A percentile compares a stretch with the other conserved stretches of the same genome.
phyloP scores from a whole-genome alignment of 2,888 invertebrate species.

The Thereva nobilitata region DNA sequence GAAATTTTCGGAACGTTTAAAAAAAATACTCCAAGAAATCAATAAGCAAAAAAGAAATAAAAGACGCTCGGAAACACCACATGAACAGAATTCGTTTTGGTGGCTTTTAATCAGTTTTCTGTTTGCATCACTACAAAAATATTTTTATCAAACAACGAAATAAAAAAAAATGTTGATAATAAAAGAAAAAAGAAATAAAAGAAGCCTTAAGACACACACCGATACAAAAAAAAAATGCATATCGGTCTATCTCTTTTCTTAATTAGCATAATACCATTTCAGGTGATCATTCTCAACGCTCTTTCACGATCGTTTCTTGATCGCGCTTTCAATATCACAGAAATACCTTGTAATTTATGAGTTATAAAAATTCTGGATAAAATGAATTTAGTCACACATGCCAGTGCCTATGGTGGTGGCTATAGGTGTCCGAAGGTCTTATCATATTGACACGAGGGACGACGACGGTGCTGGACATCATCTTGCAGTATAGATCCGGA shows the following conservation, averaged over 20 bases:
- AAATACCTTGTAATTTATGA: conserved; percentile 36
- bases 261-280: conserved; percentile 36
- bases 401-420: conserved; percentile 1
- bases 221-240: neutral
- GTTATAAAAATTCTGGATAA: conserved; percentile 37
- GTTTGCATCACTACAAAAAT: conserved; percentile 33
- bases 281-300: conserved; percentile 34
- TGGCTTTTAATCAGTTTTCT: conserved; percentile 25
- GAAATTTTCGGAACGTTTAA: no score
- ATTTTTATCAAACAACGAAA: conserved; percentile 1
- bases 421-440: conserved; percentile 23
- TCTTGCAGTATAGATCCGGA: conserved; percentile 27
- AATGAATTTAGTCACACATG: conserved; percentile 37
- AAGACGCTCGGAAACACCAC: conserved; percentile 4
- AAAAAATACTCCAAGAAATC: neutral
- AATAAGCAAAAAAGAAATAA: conserved; percentile 5
- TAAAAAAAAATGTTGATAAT: neutral
- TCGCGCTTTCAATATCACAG: conserved; percentile 29
- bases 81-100: conserved; percentile 23
- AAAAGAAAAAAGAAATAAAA: conserved; percentile 20
- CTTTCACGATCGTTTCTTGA: conserved; percentile 32
- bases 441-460: conserved; percentile 20
- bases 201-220: neutral
- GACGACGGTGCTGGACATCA: conserved; percentile 15
- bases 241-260: conserved; percentile 26